Evolutionary conservation across 2,113 vertebrate genomes (phyloP), one percentile per base, ranked within the genome.

Genomic region (Phylloscopus trochiloides): DNA sequence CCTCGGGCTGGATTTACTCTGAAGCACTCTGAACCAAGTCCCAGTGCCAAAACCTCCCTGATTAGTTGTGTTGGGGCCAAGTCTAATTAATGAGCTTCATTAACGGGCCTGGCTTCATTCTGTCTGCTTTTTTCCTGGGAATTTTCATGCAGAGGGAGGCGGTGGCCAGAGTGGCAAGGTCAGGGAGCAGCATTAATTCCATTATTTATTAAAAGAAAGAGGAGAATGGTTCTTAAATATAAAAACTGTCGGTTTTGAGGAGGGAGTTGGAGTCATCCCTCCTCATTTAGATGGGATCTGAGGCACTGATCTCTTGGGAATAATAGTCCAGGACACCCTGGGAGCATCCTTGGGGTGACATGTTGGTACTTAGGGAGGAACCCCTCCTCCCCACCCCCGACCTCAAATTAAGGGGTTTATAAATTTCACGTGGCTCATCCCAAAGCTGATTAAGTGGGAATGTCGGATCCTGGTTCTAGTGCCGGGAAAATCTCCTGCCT

Each of bases 381-480:
- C 8, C 7, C 3, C 17, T 16, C 48, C 48, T 14, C 26, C 50
- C 28, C 9, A 13, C 47, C 19, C 17, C 3, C 12, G 7, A 6
- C 67, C 45, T 10, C 14, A 29, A 54, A 94, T 38, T 22, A 95
- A 95, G 58, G 84, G 51, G 54, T 61, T 97, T 97, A 96, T 32
- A 59, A 75, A 42, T 72, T 91, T 88, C 95, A 96, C 74, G 73
- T 74, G 95, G 95, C 91, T 73, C 68, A 74, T 96, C 85, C 94
- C 89, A 96, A 97, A 98, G 97, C 96, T 70, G 96, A 89, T 98
- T 97, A 98, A 91, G 48, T 1, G 78, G 88, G 92, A 96, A 96
- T 93, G 86, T 84, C 59, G 72, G 93, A 95, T 94, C 91, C 95
- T 92, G 80, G 78, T 90, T 92, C 96, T 54, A 86, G 78, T 6